Evolutionary conservation across 2,888 invertebrate species (phyloP).

Genomic region (Stenurella melanura): DNA sequence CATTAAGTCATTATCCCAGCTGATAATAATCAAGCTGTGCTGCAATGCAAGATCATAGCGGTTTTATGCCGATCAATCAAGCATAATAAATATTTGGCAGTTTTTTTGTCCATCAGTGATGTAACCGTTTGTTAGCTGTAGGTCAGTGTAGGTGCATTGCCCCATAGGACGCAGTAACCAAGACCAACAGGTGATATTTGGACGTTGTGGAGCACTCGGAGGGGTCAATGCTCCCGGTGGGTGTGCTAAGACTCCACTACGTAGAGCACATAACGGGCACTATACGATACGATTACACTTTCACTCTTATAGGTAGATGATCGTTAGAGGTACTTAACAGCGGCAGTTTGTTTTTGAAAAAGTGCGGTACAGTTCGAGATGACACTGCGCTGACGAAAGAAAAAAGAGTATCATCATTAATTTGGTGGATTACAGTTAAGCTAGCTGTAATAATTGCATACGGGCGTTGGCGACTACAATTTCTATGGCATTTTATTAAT

Average conservation of each 20-base stretch:
- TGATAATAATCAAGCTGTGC: background rate
- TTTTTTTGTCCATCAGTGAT: conserved; percentile 49
- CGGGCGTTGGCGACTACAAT: too few species aligned
- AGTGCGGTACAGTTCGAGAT: conserved; percentile 5
- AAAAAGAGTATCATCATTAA: too few species aligned
- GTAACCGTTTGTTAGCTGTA: conserved; percentile 55
- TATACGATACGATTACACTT: conserved; percentile 52
- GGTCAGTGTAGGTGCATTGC: conserved; percentile 56
- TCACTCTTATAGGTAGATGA: conserved; percentile 63
- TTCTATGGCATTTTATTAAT: too few species aligned
- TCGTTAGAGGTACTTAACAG: conserved; percentile 50
- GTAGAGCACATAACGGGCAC: conserved; percentile 52
- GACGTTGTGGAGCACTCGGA: conserved; percentile 40
- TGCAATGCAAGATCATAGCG: conserved; percentile 11
- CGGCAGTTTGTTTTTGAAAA: conserved; percentile 29
- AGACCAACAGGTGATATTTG: conserved; percentile 51
- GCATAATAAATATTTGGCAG: conserved; percentile 52
- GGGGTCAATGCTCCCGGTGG: conserved; percentile 55
- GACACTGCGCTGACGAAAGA: background rate
- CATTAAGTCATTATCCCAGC: background rate
- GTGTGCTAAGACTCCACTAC: conserved; percentile 49
- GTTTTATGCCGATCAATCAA: conserved; percentile 41
- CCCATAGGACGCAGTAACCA: conserved; percentile 38
- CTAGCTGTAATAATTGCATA: too few species aligned
- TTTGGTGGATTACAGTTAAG: too few species aligned